Percentiles rank a stretch among this genome's conserved stretches.
These are phyloP conservation scores for Blera fallax DNA, from an alignment of 2,888 invertebrate species.

Conservation along the genomic window DNA sequence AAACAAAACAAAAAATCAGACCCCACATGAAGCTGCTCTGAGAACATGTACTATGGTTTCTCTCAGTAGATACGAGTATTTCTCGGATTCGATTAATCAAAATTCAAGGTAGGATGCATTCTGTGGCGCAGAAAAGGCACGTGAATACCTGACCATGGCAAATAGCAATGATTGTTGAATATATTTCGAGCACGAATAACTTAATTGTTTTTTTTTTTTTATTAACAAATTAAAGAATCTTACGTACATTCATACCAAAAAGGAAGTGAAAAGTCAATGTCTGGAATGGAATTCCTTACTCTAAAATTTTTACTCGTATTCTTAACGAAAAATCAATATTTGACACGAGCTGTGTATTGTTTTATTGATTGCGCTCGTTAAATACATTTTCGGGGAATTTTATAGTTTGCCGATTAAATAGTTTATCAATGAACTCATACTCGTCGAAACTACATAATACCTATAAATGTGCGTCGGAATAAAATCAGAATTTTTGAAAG, in stretches of 20 bases:
- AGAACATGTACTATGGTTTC: conserved; percentile 18
- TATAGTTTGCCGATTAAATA: conserved; percentile 17
- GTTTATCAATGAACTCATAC: neutral
- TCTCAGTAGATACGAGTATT: neutral
- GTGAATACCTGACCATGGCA: conserved; percentile 4
- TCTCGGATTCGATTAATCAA: conserved; percentile 50
- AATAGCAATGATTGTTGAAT: neutral
- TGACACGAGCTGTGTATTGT: neutral
- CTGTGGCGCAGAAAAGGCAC: neutral
- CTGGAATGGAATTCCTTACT: conserved; percentile 5
- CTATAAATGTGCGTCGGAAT: neutral
- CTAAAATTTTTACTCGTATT: neutral
- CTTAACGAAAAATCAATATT: neutral
- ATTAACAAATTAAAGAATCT: no score
- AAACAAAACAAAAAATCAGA: neutral
- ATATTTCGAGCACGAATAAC: neutral
- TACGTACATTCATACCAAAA: neutral
- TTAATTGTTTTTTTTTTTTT: neutral
- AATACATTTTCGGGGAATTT: neutral
- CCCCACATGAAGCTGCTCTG: conserved; percentile 3
- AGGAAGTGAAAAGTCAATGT: conserved; percentile 14
- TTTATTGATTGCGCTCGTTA: neutral
- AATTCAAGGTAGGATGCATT: conserved; percentile 57
- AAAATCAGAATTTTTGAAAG: neutral
- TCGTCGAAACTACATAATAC: no score